Evolutionary conservation across 2,797 vertebrate genomes (phyloP).

Genomic region (Melanotaenia trifasciata): DNA sequence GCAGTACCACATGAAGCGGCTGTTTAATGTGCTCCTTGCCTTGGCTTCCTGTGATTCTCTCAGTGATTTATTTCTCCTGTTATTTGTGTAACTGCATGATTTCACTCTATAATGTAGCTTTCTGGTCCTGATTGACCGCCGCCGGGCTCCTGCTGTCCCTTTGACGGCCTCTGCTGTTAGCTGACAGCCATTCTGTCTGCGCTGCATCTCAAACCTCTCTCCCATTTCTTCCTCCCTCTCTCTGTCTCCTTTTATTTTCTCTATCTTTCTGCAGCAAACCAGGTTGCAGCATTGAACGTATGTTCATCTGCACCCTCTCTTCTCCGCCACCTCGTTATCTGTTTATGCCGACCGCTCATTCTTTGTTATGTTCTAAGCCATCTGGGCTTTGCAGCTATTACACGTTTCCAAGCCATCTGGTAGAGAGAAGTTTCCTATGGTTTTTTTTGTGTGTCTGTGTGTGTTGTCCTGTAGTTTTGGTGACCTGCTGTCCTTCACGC

Average conservation of each 20-base stretch:
- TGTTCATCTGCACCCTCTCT: slow-evolving; percentile 32
- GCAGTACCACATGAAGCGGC: slow-evolving; percentile 21
- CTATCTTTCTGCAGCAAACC: slow-evolving; percentile 52
- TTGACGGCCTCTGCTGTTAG: slow-evolving; percentile 59
- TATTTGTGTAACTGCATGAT: slow-evolving; percentile 77
- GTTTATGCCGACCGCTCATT: slow-evolving; percentile 51
- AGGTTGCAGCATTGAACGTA: slow-evolving; percentile 56
- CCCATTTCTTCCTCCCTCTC: slow-evolving; percentile 21
- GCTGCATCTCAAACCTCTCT: slow-evolving; percentile 48
- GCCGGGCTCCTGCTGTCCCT: slow-evolving; percentile 58
- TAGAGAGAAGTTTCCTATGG: slow-evolving; percentile 72
- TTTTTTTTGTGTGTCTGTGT: slow-evolving; percentile 71
- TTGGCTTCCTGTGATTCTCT: slow-evolving; percentile 49
- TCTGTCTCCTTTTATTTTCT: slow-evolving; percentile 5
- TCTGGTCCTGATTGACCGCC: slow-evolving; percentile 61
- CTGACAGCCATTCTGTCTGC: slow-evolving; percentile 58
- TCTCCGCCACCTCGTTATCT: slow-evolving; percentile 30
- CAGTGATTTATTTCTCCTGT: slow-evolving; percentile 51
- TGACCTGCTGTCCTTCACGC: slow-evolving; percentile 97
- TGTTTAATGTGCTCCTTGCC: slow-evolving; percentile 50
- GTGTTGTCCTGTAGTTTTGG: slow-evolving; percentile 92
- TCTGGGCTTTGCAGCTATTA: slow-evolving; percentile 61
- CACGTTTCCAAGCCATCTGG: slow-evolving; percentile 51
- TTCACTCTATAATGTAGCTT: slow-evolving; percentile 63
- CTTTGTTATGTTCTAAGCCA: slow-evolving; percentile 42